Conservation (phyloP, 2,888 invertebrate genomes). For the Phlogophora meticulosa region DNA sequence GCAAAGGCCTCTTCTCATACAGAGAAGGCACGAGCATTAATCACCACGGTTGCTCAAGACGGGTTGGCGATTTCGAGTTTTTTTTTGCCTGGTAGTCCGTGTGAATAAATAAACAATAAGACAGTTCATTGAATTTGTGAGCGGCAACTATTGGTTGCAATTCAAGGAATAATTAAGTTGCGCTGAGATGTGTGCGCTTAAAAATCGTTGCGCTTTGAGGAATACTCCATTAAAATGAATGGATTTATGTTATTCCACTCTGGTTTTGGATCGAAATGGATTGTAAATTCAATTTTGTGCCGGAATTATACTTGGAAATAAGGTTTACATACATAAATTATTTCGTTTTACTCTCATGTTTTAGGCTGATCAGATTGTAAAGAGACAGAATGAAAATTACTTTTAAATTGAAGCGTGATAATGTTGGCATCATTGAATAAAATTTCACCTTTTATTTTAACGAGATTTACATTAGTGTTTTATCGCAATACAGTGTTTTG, state of each 20-base stretch:
- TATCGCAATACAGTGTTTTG: no score
- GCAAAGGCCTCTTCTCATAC: no score
- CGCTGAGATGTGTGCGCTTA: no score
- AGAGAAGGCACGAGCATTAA: no score
- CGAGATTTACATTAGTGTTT: no score
- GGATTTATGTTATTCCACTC: conserved; percentile 56
- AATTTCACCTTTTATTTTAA: neutral
- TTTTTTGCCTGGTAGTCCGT: no score
- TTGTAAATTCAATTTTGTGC: conserved; percentile 65
- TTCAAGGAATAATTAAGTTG: no score
- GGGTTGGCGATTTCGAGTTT: no score
- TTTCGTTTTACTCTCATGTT: conserved; percentile 50
- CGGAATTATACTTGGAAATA: conserved; percentile 66
- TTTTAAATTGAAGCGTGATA: conserved; percentile 12
- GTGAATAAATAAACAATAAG: no score
- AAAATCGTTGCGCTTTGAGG: conserved; percentile 36
- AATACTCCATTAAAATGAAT: conserved; percentile 58
- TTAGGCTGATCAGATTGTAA: conserved; percentile 29
- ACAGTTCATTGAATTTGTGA: no score
- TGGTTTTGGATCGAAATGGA: conserved; percentile 59
- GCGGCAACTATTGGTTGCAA: no score
- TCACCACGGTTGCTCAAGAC: no score
- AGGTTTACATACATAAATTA: conserved; percentile 62
- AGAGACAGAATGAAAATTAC: conserved; percentile 16
- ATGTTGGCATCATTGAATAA: conserved; percentile 1